Base-by-base conservation (phyloP, 1,140 invertebrate species). In the Argopecten irradians region DNA sequence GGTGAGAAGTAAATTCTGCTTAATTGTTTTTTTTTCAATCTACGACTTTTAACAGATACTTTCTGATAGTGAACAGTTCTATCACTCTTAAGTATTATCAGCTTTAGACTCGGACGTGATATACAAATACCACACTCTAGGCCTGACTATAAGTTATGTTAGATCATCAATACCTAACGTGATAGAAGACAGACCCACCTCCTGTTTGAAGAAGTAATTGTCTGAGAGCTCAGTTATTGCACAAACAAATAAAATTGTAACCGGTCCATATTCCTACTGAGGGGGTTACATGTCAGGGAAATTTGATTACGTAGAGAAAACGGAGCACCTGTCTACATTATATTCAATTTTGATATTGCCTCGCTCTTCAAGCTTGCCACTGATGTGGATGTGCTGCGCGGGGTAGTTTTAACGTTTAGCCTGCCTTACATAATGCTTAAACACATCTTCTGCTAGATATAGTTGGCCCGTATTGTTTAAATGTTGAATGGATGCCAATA, bases 401-500 rank as follows among this genome's bases (percentile, higher is more conserved):
- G 11, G n/a, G 55, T 71, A 28, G n/a, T n/a, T 71, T 28, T 5
- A 71, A n/a, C 22, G 55, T 71, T 71, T 5, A 71, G 55, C 28
- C 55, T n/a, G 55, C 14, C 55, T 71, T 71, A 71, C 28, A 71
- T 71, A 71, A 71, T n/a, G 55, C n/a, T 55, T 55, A 55, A 55
- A 55, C 43, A 7, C 55, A 71, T 71, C 19, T 71, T 71, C 55
- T 71, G 55, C n/a, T 71, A 71, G 55, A 71, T 71, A 71, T 71
- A 71, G n/a, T 28, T n/a, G n/a, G 55, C 55, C 55, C 43, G 22
- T 71, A 71, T 71, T 71, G 55, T 71, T 28, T 71, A 71, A 71
- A 71, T 71, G 55, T 71, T 71, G 55, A 71, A 71, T n/a, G 55
- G 28, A 71, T 71, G 55, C 55, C 55, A 71, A 71, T 28, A 71